These are phyloP conservation scores for Nyctibius bracteatus DNA, from an alignment of 2,113 vertebrate genomes.

Conservation along the genomic window DNA sequence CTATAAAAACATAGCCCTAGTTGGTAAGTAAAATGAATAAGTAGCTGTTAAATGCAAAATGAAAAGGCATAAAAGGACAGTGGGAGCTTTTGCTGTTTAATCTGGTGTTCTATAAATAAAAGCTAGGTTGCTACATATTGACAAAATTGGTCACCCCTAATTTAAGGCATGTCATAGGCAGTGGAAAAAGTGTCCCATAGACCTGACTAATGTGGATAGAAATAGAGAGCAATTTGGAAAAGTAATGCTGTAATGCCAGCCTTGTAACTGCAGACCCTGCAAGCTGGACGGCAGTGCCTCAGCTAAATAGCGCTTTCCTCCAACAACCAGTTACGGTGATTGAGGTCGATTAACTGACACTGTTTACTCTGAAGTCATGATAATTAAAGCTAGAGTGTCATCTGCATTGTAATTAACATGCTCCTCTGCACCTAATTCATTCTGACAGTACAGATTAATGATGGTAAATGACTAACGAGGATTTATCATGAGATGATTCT, in stretches of 20 bases:
- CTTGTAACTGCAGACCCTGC: not conserved
- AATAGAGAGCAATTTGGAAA: slow-evolving; percentile 1
- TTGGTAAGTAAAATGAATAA: slow-evolving; percentile 39
- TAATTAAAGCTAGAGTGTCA: slow-evolving; percentile 42
- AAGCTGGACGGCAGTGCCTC: not conserved
- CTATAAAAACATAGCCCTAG: slow-evolving; percentile 16
- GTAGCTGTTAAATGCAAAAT: slow-evolving; percentile 45
- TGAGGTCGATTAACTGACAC: not conserved
- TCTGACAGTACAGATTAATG: slow-evolving; percentile 55
- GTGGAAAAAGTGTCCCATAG: slow-evolving; percentile 29
- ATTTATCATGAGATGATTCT: slow-evolving; percentile 46
- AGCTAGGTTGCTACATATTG: not conserved
- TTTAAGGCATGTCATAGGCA: slow-evolving; percentile 1
- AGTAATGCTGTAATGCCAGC: not conserved
- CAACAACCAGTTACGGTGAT: not conserved
- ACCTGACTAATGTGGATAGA: slow-evolving; percentile 27
- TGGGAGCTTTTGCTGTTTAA: slow-evolving; percentile 22
- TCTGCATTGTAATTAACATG: slow-evolving; percentile 20
- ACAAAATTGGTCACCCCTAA: slow-evolving; percentile 23
- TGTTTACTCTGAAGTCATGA: not conserved
- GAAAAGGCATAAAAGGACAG: slow-evolving; percentile 17
- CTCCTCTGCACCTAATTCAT: slow-evolving; percentile 28
- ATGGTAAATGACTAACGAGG: slow-evolving; percentile 18
- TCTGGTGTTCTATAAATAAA: slow-evolving; percentile 41
- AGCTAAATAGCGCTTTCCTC: not conserved